phyloP scores from a whole-genome alignment of 2,797 vertebrate genomes.

The Acomys russatus region DNA sequence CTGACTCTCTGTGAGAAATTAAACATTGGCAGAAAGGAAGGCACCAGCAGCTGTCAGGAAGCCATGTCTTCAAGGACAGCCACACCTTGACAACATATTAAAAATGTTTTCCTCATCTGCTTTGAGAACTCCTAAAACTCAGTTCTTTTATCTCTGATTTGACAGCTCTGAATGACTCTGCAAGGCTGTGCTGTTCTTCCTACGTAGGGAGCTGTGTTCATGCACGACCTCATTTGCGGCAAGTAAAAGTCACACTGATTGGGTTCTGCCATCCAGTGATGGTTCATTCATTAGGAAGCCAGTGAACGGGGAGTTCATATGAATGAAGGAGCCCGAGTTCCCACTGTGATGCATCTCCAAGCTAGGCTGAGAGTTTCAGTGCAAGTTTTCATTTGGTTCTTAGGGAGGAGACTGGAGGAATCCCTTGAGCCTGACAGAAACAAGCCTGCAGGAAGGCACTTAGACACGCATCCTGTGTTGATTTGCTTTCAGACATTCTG shows the following conservation, averaged over 20 bases:
- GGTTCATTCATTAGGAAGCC: constrained; percentile 24
- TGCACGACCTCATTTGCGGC: constrained; percentile 23
- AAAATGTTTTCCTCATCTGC: constrained; percentile 72
- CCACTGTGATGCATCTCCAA: constrained; percentile 2
- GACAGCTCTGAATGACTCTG: constrained; percentile 65
- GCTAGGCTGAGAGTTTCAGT: not conserved
- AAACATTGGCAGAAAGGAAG: constrained; percentile 74
- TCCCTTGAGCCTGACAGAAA: not conserved
- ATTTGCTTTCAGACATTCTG: constrained; percentile 64
- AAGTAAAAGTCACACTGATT: constrained; percentile 9
- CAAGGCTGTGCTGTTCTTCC: constrained; percentile 47
- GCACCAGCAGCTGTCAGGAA: constrained; percentile 70
- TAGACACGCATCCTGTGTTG: constrained; percentile 9
- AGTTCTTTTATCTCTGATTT: constrained; percentile 75
- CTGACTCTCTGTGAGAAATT: constrained; percentile 67
- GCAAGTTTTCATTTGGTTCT: constrained; percentile 40
- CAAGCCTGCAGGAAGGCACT: not conserved
- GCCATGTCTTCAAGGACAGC: constrained; percentile 77
- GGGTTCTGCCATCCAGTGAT: not conserved
- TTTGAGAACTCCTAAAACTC: constrained; percentile 68
- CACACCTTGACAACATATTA: constrained; percentile 75
- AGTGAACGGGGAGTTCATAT: not conserved
- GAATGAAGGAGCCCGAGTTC: not conserved
- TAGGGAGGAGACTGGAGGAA: not conserved
- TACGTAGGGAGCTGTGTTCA: not conserved